phyloP scores from a whole-genome alignment of 2,113 vertebrate species.

The Pangasianodon hypophthalmus region DNA sequence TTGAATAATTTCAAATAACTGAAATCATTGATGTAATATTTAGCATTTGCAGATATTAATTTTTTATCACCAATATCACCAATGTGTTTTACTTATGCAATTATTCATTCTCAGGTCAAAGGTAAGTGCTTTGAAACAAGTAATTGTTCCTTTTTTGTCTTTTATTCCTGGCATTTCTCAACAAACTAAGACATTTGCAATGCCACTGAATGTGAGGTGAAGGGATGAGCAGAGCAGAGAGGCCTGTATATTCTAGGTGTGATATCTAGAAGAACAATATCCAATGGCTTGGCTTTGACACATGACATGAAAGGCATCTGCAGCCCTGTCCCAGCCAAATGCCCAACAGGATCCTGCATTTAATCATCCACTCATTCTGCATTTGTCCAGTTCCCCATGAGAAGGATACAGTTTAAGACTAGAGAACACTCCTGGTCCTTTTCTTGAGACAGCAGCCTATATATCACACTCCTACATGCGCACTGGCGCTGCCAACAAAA shows the following conservation, averaged over 20 bases:
- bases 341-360: slow-evolving; percentile 21
- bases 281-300: slow-evolving; percentile 35
- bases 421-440: background rate
- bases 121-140: slow-evolving; percentile 2
- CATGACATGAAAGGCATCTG: slow-evolving; percentile 23
- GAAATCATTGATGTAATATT: background rate
- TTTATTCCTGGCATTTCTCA: slow-evolving; percentile 57
- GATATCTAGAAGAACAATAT: slow-evolving; percentile 31
- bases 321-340: slow-evolving; percentile 25
- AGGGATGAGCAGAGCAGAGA: slow-evolving; percentile 56
- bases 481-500: slow-evolving; percentile 48
- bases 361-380: slow-evolving; percentile 19
- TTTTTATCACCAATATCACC: background rate
- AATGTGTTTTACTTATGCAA: background rate
- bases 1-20: background rate
- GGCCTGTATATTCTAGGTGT: background rate
- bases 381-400: slow-evolving; percentile 40
- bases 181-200: slow-evolving; percentile 56
- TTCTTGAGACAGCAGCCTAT: slow-evolving; percentile 10
- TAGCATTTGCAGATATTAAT: background rate
- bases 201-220: slow-evolving; percentile 65
- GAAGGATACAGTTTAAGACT: background rate
- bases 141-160: slow-evolving; percentile 28
- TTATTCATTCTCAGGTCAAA: background rate
- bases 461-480: slow-evolving; percentile 21